phyloP scores from a whole-genome alignment of 1,140 invertebrate species.

The Drosophila mojavensis region DNA sequence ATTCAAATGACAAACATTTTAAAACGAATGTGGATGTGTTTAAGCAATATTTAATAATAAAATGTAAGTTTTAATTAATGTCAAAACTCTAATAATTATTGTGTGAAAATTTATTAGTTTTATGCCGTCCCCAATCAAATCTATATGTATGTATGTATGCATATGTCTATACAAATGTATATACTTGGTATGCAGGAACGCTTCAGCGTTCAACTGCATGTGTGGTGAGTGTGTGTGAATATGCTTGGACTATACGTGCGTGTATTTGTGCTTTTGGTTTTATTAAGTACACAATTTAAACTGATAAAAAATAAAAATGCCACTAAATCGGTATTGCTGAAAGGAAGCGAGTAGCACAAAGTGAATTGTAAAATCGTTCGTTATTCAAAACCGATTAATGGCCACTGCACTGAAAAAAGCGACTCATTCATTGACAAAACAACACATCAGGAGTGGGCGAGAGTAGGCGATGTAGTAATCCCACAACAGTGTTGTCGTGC shows the following conservation, averaged over 20 bases:
- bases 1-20: constrained; percentile 28
- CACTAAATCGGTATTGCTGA: constrained; percentile 34
- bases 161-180: constrained; percentile 11
- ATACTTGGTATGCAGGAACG: constrained; percentile 60
- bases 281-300: constrained; percentile 77
- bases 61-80: constrained; percentile 55
- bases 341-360: constrained; percentile 20
- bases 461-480: constrained; percentile 62
- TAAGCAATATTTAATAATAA: constrained; percentile 45
- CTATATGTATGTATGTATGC: not conserved
- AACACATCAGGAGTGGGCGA: constrained; percentile 25
- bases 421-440: constrained; percentile 58
- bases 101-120: constrained; percentile 32
- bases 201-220: constrained; percentile 20
- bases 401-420: constrained; percentile 24
- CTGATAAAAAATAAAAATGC: constrained; percentile 68
- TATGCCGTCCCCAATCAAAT: constrained; percentile 25
- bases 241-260: constrained; percentile 12
- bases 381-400: constrained; percentile 11
- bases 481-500: constrained; percentile 59
- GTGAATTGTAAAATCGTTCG: constrained; percentile 32
- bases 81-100: not conserved
- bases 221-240: constrained; percentile 14
- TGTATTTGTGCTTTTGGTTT: constrained; percentile 47
- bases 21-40: constrained; percentile 35